These are phyloP conservation scores for Rugalucina vietnamica DNA, from an alignment of 2,888 invertebrate genomes.

Conservation along the genomic window DNA sequence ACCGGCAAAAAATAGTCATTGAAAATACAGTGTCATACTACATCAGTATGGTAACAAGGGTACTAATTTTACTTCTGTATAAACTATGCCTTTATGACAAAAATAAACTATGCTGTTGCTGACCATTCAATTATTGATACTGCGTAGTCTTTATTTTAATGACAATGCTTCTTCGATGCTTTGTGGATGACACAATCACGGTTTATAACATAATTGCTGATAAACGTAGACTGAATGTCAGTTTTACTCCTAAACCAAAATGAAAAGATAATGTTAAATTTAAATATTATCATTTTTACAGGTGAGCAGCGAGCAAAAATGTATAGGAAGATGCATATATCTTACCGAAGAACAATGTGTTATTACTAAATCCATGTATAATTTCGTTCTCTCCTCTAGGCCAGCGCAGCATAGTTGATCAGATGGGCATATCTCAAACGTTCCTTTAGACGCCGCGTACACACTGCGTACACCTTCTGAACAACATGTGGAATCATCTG, in stretches of 20 bases:
- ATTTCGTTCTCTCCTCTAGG: slow-evolving; percentile 43
- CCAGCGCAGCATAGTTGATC: slow-evolving; percentile 49
- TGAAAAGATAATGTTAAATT: background rate
- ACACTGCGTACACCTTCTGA: slow-evolving; percentile 49
- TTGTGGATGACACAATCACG: background rate
- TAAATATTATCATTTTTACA: background rate
- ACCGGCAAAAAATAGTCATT: too few relatives aligned
- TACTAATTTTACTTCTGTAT: too few relatives aligned
- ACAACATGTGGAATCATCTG: slow-evolving; percentile 35
- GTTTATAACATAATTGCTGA: background rate
- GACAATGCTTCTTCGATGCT: background rate
- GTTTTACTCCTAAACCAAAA: background rate
- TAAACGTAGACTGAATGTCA: background rate
- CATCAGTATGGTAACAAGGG: too few relatives aligned
- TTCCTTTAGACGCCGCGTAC: slow-evolving; percentile 34
- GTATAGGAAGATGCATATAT: background rate
- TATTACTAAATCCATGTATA: slow-evolving; percentile 45
- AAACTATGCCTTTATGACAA: too few relatives aligned
- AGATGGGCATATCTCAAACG: slow-evolving; percentile 44
- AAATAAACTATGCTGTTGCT: too few relatives aligned
- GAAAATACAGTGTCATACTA: too few relatives aligned
- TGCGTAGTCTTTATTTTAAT: background rate
- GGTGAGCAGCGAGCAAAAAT: background rate
- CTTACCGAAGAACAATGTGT: slow-evolving; percentile 49
- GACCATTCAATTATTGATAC: too few relatives aligned